Conservation (phyloP, 2,797 vertebrate species). For the Pseudocheirus occidentalis region DNA sequence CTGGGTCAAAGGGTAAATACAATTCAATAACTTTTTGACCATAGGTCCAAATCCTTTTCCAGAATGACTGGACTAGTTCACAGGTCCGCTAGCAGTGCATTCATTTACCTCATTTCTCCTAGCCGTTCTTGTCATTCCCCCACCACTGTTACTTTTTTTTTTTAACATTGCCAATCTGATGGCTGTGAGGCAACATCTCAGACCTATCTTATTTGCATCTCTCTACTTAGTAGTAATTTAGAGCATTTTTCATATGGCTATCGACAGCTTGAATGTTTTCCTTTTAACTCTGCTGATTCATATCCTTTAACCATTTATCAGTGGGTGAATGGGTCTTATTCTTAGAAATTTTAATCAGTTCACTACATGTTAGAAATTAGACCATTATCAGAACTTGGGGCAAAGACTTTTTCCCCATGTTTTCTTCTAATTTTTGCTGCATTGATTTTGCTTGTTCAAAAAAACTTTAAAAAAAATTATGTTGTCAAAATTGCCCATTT, state of each 20-base stretch:
- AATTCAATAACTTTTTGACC: background rate
- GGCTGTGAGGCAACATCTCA: background rate
- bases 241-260: background rate
- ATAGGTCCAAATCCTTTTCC: background rate
- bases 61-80: background rate
- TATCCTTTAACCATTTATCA: background rate
- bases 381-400: background rate
- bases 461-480: background rate
- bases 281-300: background rate
- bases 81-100: background rate
- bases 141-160: background rate
- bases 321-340: background rate
- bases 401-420: background rate
- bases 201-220: background rate
- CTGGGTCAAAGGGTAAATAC: background rate
- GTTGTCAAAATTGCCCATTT: background rate
- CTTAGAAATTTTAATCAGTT: background rate
- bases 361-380: background rate
- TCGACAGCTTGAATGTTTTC: background rate
- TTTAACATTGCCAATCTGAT: background rate
- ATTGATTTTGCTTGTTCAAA: background rate
- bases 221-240: background rate
- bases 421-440: background rate
- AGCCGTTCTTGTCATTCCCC: background rate
- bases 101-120: background rate